phyloP scores from a whole-genome alignment of 2,888 invertebrate genomes.

The Drosophila recens region DNA sequence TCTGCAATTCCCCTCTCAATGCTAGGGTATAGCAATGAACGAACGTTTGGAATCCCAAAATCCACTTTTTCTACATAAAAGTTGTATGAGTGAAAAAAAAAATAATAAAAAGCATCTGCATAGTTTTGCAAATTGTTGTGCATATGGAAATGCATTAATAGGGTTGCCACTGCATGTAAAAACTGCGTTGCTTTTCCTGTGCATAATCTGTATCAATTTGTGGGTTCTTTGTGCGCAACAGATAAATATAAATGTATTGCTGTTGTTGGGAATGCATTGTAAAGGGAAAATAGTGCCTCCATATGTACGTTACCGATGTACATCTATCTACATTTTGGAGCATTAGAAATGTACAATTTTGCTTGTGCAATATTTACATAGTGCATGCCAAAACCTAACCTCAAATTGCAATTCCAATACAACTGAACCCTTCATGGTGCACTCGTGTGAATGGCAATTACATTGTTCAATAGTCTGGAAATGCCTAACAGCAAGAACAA shows the following conservation, averaged over 20 bases:
- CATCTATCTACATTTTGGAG: slow-evolving; percentile 9
- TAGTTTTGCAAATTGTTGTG: background rate
- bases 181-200: slow-evolving; percentile 7
- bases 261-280: slow-evolving; percentile 10
- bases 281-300: slow-evolving; percentile 2
- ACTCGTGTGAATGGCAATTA: slow-evolving; percentile 28
- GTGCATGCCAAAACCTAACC: slow-evolving; percentile 3
- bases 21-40: background rate
- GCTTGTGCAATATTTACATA: slow-evolving; percentile 5
- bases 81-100: background rate
- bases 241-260: slow-evolving; percentile 12
- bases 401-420: slow-evolving; percentile 5
- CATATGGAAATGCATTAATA: slow-evolving; percentile 3
- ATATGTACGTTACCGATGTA: slow-evolving; percentile 3
- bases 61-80: background rate
- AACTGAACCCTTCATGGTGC: slow-evolving; percentile 6
- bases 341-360: slow-evolving; percentile 24
- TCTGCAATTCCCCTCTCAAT: too few species aligned
- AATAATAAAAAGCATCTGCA: background rate
- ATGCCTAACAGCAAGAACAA: slow-evolving; percentile 7
- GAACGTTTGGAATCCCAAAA: background rate
- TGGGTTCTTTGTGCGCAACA: slow-evolving; percentile 11
- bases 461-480: slow-evolving; percentile 34
- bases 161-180: background rate
- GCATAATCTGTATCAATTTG: slow-evolving; percentile 14